Evolutionary conservation across 2,797 vertebrate genomes (phyloP), one percentile per base, ranked within the genome.

Genomic region (Myiothlypis chrysogaster): DNA sequence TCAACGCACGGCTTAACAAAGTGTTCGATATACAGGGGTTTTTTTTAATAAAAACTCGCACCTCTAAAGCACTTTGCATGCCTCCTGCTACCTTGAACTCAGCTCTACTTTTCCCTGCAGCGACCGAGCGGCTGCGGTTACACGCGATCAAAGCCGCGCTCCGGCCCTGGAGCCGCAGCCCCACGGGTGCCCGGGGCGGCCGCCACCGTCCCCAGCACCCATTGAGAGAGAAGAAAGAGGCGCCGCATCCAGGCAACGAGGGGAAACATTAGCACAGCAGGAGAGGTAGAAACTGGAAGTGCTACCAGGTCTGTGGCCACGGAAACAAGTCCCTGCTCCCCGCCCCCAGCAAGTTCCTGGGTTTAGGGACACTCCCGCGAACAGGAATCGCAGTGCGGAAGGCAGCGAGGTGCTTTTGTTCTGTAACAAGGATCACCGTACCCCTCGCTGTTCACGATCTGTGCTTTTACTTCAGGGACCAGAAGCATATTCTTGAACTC

Each of bases 361-460:
- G 5, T 30, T 89, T 66, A 39, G 25, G 7, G 11, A 11, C 46
- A 19, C 21, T 78, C 69, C 56, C 10, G 50, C 0, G 1, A 84
- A 25, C 24, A 41, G 59, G 70, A 69, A 85, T 57, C 1, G 1
- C 39, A 43, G 69, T 0, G 5, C 34, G 15, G 35, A 66, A 56
- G 43, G 47, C 69, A 72, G 15, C 16, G n/a, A 78, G 24, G 30
- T 7, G 30, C 6, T 4, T 44, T 43, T 63, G 32, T 60, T 76
- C 46, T 4, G 0, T 2, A 41, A n/a, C 9, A 34, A 23, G 12
- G 11, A 37, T 16, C 8, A 18, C 5, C 0, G 14, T 4, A 6
- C 25, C 39, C 47, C 60, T 39, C 6, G 3, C 25, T 52, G 25
- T 2, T 59, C 50, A 30, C 3, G 12, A 61, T 5, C 24, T 32